A percentile compares a stretch with the other conserved stretches of the same genome.
Evolutionary conservation across 2,797 vertebrate genomes (phyloP).

Genomic region (Apogon hyalosoma): DNA sequence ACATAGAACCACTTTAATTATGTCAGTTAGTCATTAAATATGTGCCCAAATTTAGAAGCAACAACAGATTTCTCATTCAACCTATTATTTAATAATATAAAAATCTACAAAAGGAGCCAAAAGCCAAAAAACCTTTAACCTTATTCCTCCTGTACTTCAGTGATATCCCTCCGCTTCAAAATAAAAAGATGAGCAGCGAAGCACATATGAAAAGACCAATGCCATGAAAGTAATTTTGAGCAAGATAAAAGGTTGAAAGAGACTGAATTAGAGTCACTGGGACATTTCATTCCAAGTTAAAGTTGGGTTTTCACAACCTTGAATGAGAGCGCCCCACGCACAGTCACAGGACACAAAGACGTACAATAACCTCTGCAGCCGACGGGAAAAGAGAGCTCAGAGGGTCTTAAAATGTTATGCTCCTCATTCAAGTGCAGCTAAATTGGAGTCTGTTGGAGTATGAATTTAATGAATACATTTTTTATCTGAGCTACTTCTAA

Average conservation of each 20-base stretch:
- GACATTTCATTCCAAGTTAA: constrained; percentile 26
- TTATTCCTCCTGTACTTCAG: neutral
- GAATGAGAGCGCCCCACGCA: constrained; percentile 20
- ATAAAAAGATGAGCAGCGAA: constrained; percentile 12
- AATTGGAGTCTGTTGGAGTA: neutral
- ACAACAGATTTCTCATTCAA: no score
- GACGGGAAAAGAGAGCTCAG: constrained; percentile 9
- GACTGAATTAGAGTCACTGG: constrained; percentile 21
- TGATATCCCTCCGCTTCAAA: neutral
- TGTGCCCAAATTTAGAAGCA: no score
- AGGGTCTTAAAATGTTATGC: constrained; percentile 2
- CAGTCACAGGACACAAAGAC: constrained; percentile 5
- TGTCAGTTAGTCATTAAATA: no score
- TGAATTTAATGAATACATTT: neutral
- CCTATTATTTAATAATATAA: no score
- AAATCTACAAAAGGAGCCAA: neutral
- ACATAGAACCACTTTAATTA: no score
- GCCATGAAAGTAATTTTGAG: constrained; percentile 3
- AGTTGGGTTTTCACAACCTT: constrained; percentile 11
- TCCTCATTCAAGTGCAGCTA: constrained; percentile 1
- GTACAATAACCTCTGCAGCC: constrained; percentile 10
- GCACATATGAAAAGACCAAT: constrained; percentile 5
- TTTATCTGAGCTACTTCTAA: neutral
- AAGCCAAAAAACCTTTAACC: neutral
- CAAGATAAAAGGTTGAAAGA: constrained; percentile 26